Base-by-base conservation (phyloP, 2,888 invertebrate genomes). In the Fragum whitleyi region DNA sequence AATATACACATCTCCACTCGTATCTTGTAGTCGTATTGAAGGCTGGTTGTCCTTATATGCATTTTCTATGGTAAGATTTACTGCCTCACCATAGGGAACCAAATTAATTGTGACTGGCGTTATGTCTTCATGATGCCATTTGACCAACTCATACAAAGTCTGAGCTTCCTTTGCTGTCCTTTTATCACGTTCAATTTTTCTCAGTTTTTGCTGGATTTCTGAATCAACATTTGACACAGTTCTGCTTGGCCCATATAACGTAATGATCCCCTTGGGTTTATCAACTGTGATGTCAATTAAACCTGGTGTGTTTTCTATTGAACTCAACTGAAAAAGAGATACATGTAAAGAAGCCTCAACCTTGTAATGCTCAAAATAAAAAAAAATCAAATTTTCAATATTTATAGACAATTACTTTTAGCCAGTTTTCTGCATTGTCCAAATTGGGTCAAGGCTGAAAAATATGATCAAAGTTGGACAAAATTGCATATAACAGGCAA, bases 31-130 rank as follows among this genome's bases (percentile, higher is more conserved):
- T 59, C 47, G 73, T 21, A 79, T 71, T 0, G 57, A 19, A 0
- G 55, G 26, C 26, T 81, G 14, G 47, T 76, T 81, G 5, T 70
- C 69, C 36, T 75, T 82, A 42, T 79, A 84, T 0, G 87, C 86
- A n/a, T 73, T 77, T 42, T 86, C 87, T 0, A 87, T 79, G 11
- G 53, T 61, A 42, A 77, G 77, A 57, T 86, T 87, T 29, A 75
- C 21, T 5, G 26, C 36, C 57, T 75, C 65, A 36, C 73, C 75
- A 42, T 84, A 84, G 5, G 68, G 29, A 21, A 57, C 61, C 19
- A 67, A 47, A 21, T 72, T 62, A 0, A 72, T 23, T n/a, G 39
- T 68, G 2, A 19, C 62, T 2, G 7, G 19, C 32, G 62, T 69
- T 0, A 78, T 55, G 11, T 84, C 77, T 55, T 84, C 84, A 53